Evolutionary conservation across 2,113 vertebrate genomes (phyloP).

Genomic region (Aix galericulata): DNA sequence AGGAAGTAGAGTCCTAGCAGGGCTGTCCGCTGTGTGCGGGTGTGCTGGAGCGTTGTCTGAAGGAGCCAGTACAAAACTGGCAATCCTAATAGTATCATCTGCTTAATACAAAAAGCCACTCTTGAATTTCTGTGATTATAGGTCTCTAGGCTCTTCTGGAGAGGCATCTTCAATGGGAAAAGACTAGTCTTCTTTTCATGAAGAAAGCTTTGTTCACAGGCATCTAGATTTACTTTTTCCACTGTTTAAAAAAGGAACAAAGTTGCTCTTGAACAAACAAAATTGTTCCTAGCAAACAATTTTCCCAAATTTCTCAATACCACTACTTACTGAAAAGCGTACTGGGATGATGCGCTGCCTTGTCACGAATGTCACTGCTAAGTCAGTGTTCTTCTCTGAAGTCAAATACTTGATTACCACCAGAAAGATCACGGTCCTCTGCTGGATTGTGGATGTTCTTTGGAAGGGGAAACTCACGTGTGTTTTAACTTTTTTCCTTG

Average conservation of each 20-base stretch:
- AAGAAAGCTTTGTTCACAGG: neutral
- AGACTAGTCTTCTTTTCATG: neutral
- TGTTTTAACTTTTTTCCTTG: neutral
- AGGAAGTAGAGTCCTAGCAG: no score
- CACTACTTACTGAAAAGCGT: neutral
- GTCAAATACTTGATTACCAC: neutral
- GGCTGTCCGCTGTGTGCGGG: no score
- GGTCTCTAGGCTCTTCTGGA: neutral
- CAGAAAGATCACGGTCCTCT: neutral
- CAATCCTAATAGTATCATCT: neutral
- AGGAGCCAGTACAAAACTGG: neutral
- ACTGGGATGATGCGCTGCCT: neutral
- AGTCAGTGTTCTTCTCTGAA: neutral
- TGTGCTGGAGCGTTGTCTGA: no score
- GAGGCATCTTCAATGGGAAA: neutral
- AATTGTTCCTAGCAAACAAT: neutral
- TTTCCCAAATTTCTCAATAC: neutral
- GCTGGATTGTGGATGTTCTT: neutral
- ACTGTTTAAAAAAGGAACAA: neutral
- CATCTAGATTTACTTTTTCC: neutral
- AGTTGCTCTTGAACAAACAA: neutral
- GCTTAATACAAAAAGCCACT: neutral
- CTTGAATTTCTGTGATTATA: neutral
- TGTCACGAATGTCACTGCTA: neutral
- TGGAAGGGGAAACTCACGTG: neutral